Evolutionary conservation across 2,113 vertebrate genomes (phyloP), one percentile per base, ranked within the genome.

Genomic region (Psammodynastes pulverulentus): DNA sequence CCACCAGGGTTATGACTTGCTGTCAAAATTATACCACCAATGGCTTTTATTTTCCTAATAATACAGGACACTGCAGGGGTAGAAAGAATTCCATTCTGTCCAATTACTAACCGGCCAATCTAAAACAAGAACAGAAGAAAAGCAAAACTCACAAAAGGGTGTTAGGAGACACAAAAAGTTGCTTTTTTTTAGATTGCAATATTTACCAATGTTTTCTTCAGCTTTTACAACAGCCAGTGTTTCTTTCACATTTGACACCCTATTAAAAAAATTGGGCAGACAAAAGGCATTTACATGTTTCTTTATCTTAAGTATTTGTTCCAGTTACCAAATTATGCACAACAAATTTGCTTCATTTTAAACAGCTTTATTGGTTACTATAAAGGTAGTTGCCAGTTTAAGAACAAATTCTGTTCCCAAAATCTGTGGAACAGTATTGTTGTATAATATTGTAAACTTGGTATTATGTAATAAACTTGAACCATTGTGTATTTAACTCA

Each of bases 1-100:
- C 99, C 99, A 1, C 99, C 99, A 0, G 99, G 99, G 96, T 99
- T 99, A 97, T 99, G 99, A 95, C 99, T 99, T 95, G 99, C 99
- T 0, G 99, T 99, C 89, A 99, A 97, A 94, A 99, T 99, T 96
- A 99, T 99, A 52, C 99, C 99, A 2, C 99, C 99, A 0, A 99
- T 98, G 53, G 99, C 99, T 97, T 99, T 98, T 93, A 98, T 98
- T 96, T 99, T 99, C 92, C 99, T 98, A 97, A 99, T 99, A 96
- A 99, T 98, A 97, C 99, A 99, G 96, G 99, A 99, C 87, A 99
- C 98, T 0, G 99, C 99, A 1, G 99, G 99, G 0, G 99, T 99
- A 93, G 99, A 99, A 95, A 99, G 98, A 96, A 99, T 99, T 53
- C 99, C 99, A 88, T 99, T 97, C 97, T 99, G 99, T 90, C 99